phyloP scores from a whole-genome alignment of 64 coral and sea anemone species.

The Pocillopora damicornis region DNA sequence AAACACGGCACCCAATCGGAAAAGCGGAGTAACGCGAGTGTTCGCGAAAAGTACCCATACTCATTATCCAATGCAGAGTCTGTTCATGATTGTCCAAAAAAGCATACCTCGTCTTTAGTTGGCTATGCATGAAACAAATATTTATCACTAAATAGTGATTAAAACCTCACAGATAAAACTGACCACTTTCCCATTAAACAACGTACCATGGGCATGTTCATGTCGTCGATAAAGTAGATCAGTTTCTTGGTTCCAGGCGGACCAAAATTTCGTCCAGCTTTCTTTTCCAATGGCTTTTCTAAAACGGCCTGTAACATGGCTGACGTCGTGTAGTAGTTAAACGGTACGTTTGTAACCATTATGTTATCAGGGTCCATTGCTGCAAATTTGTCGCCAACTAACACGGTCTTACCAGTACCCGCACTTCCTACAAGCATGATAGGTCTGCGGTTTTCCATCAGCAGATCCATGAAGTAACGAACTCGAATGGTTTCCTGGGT shows the following conservation, averaged over 20 bases:
- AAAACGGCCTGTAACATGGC: conserved; percentile 95
- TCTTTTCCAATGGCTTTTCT: conserved; percentile 97
- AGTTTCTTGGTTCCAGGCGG: conserved; percentile 95
- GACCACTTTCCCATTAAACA: not conserved
- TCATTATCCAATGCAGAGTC: not conserved
- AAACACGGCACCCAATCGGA: not conserved
- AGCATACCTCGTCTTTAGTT: not conserved
- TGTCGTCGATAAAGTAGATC: conserved; percentile 97
- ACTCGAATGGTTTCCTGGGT: conserved; percentile 96
- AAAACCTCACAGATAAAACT: too few relatives aligned
- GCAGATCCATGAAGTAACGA: conserved; percentile 96
- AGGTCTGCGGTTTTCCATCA: conserved; percentile 94
- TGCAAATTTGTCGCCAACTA: conserved; percentile 89
- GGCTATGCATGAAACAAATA: not conserved
- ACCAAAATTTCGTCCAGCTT: conserved; percentile 96
- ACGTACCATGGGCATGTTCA: conserved; percentile 97
- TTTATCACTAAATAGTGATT: not conserved
- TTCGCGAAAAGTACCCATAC: too few relatives aligned
- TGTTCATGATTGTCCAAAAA: not conserved
- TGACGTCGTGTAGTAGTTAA: conserved; percentile 99
- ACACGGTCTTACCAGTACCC: conserved; percentile 94
- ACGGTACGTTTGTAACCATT: conserved; percentile 94
- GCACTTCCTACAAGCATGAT: conserved; percentile 98
- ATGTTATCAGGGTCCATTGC: conserved; percentile 83
- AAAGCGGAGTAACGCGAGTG: not conserved